phyloP scores from a whole-genome alignment of 2,113 vertebrate genomes.

The Cyprinus carpio region DNA sequence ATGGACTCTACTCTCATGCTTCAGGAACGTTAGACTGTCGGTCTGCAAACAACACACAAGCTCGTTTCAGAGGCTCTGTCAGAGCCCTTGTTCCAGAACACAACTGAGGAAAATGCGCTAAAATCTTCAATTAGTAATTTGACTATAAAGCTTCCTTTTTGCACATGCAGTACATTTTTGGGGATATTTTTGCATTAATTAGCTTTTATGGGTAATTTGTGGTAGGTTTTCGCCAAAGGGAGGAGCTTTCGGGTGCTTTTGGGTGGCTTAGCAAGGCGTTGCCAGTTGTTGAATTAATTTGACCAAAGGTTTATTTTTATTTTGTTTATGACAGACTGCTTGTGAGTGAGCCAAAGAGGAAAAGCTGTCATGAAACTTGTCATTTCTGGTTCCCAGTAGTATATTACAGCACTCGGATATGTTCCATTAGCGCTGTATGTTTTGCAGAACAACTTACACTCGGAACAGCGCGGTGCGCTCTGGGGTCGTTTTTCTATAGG shows the following conservation, averaged over 20 bases:
- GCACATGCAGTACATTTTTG: slow-evolving; percentile 24
- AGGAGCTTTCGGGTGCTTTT: slow-evolving; percentile 22
- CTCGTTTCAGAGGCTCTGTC: slow-evolving; percentile 3
- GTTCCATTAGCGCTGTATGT: slow-evolving; percentile 39
- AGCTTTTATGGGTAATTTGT: slow-evolving; percentile 46
- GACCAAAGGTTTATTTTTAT: slow-evolving; percentile 46
- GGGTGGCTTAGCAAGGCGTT: slow-evolving; percentile 23
- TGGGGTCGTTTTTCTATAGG: slow-evolving; percentile 40
- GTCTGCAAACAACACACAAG: slow-evolving; percentile 67
- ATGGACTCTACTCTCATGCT: slow-evolving; percentile 70
- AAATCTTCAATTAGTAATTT: slow-evolving; percentile 39
- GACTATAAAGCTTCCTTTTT: slow-evolving; percentile 34
- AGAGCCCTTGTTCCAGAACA: neutral
- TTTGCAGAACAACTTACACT: slow-evolving; percentile 4
- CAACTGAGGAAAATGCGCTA: slow-evolving; percentile 20
- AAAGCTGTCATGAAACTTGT: slow-evolving; percentile 1
- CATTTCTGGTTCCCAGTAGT: neutral
- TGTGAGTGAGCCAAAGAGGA: slow-evolving; percentile 1
- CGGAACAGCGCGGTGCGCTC: neutral
- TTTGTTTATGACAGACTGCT: slow-evolving; percentile 12
- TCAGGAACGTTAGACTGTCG: slow-evolving; percentile 63
- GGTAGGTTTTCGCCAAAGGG: slow-evolving; percentile 39
- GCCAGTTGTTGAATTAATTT: slow-evolving; percentile 42
- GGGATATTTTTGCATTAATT: slow-evolving; percentile 54
- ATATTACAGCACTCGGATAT: slow-evolving; percentile 5